Evolutionary conservation across 2,888 invertebrate species (phyloP), one percentile per base, ranked within the genome.

Genomic region (Mimumesa dahlbomi): DNA sequence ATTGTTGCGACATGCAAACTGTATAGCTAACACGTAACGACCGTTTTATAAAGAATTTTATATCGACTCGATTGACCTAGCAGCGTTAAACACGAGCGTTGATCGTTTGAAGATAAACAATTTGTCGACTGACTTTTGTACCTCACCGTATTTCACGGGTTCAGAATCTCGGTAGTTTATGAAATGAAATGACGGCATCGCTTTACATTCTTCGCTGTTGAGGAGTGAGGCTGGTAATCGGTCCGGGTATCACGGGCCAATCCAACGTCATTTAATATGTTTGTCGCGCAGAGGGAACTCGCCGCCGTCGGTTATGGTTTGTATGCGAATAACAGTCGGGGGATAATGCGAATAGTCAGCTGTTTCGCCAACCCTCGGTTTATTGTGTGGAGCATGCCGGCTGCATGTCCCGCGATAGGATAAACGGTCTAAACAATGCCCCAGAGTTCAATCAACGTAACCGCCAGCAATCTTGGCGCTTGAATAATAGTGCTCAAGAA

Each of bases 211-310:
- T n/a, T n/a, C n/a, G n/a, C n/a, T n/a, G n/a, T 67, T 65, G 50
- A 52, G 18, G 52, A 19, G 67, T 50, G 46, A n/a, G 65, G 57
- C 68, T 58, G 73, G 52, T 78, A 75, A 80, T 79, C 70, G 61
- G 57, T 68, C 52, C 59, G 45, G 38, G 63, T 73, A 75, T 80
- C 77, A 65, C 63, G 50, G 71, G 70, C 69, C 75, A 73, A 82
- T 82, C 70, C 75, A 63, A 71, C 70, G 70, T 81, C 76, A 82
- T 82, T 83, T 81, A 81, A 78, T 83, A 81, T 80, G 76, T 82
- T 83, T 73, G 76, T 70, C 67, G 63, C 68, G 57, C 62, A 52
- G 49, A 19, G 45, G 38, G 49, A 57, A 58, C 19, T 63, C 34
- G 49, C 45, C 34, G 43, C 57, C 46, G 54, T 61, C 71, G 19